A percentile compares a stretch with the other conserved stretches of the same genome.
Conservation (phyloP, 2,888 invertebrate genomes). For the Archips crataeganus region DNA sequence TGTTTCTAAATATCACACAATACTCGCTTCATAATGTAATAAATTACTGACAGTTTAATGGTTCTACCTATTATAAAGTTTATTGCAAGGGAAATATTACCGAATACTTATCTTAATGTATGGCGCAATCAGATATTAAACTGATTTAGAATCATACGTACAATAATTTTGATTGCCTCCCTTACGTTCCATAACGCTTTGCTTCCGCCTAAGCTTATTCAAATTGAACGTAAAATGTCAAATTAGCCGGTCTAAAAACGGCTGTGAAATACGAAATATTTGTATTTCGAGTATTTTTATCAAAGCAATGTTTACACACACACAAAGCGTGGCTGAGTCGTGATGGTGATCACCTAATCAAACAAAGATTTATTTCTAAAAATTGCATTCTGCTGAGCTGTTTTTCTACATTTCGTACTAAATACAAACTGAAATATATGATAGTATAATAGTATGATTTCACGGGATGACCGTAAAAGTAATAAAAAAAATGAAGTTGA, state of each 20-base stretch:
- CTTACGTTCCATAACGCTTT: neutral
- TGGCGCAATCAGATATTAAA: neutral
- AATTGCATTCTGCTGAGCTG: neutral
- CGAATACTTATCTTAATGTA: neutral
- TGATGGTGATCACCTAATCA: too few relatives aligned
- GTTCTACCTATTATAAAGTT: neutral
- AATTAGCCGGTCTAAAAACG: neutral
- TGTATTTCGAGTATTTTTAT: neutral
- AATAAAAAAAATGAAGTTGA: too few relatives aligned
- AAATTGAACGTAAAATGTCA: slow-evolving; percentile 4
- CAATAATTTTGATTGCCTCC: slow-evolving; percentile 13
- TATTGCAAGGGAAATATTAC: neutral
- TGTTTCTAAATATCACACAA: neutral
- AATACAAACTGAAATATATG: too few relatives aligned
- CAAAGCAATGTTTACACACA: neutral
- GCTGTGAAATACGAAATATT: neutral
- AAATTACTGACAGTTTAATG: neutral
- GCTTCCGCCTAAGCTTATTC: neutral
- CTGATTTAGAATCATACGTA: slow-evolving; percentile 9
- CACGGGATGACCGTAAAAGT: too few relatives aligned
- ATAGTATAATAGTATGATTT: too few relatives aligned
- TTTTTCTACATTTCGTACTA: too few relatives aligned
- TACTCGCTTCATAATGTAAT: neutral
- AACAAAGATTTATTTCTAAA: neutral
- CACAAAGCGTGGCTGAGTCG: neutral